Evolutionary conservation across 2,888 invertebrate species (phyloP).

Genomic region (Athetis lepigone): DNA sequence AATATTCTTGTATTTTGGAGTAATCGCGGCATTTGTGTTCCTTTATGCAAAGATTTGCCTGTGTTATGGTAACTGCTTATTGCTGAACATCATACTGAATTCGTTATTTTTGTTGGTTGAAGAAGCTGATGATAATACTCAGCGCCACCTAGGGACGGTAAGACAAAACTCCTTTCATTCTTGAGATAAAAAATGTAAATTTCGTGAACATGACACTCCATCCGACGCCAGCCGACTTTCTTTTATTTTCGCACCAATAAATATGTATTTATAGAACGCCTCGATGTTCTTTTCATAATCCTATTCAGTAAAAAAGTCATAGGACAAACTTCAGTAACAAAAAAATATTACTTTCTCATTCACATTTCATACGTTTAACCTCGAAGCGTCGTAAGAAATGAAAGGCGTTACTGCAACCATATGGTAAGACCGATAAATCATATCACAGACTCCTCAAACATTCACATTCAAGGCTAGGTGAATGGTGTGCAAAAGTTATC

Average conservation of each 20-base stretch:
- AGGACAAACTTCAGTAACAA: slow-evolving; percentile 34
- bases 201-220: slow-evolving; percentile 24
- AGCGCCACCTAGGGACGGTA: slow-evolving; percentile 42
- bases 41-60: slow-evolving; percentile 49
- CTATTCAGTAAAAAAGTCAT: slow-evolving; percentile 38
- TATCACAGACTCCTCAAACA: slow-evolving; percentile 55
- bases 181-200: slow-evolving; percentile 43
- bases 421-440: slow-evolving; percentile 60
- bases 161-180: slow-evolving; percentile 33
- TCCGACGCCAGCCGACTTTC: slow-evolving; percentile 12
- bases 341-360: slow-evolving; percentile 37
- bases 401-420: slow-evolving; percentile 31
- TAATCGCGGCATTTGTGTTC: slow-evolving; percentile 45
- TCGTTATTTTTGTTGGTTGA: slow-evolving; percentile 43
- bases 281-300: slow-evolving; percentile 36
- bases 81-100: slow-evolving; percentile 41
- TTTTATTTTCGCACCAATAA: slow-evolving; percentile 33
- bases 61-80: slow-evolving; percentile 45
- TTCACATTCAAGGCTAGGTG: slow-evolving; percentile 59
- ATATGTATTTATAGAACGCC: slow-evolving; percentile 29
- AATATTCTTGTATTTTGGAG: slow-evolving; percentile 56
- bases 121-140: slow-evolving; percentile 38
- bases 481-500: slow-evolving; percentile 71
- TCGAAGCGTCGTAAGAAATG: slow-evolving; percentile 28
- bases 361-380: slow-evolving; percentile 39